Base-by-base conservation (phyloP, 2,888 invertebrate species). In the Drosophila birchii region DNA sequence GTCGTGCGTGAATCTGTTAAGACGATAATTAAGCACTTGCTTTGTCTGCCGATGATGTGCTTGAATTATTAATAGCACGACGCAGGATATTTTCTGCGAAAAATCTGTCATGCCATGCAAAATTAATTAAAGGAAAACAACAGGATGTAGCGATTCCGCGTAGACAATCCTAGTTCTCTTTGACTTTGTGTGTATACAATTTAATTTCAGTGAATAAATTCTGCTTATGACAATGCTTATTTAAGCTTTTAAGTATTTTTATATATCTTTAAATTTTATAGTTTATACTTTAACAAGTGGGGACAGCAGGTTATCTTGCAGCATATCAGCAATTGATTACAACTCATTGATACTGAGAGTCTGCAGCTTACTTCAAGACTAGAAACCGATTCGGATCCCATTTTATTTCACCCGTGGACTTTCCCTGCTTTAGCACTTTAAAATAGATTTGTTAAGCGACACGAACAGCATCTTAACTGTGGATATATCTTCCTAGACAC, bases 321-420 rank as follows among this genome's bases (percentile, higher is more conserved):
- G 55, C 39, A 62, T 66, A 80, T 81, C 80, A 84, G 26, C 26
- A 47, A 80, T 84, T 84, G 80, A 80, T 86, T 86, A 80, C 76
- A 84, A 76, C 77, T 75, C 75, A 78, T 76, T 84, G 81, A 74
- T 58, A 74, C 70, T 72, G 72, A 69, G 64, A 81, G 77, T 66
- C 68, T 68, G 76, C 68, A 66, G 47, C 58, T 68, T 53, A 79
- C 72, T 78, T 59, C 61, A 73, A n/a, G 32, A 41, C 72, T 68
- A 60, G 49, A 73, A 76, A 66, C n/a, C 63, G 6, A 47, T 43
- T 59, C 66, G 44, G 39, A 38, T 16, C 53, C 55, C 20, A 36
- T 56, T 62, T 39, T 16, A 47, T 18, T 36, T 23, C 16, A 39
- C 26, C 20, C 14, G 53, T 2, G n/a, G 32, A 18, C 41, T 45